Evolutionary conservation across 2,797 vertebrate genomes (phyloP), one percentile per base, ranked within the genome.

Genomic region (Linurgus olivaceus): DNA sequence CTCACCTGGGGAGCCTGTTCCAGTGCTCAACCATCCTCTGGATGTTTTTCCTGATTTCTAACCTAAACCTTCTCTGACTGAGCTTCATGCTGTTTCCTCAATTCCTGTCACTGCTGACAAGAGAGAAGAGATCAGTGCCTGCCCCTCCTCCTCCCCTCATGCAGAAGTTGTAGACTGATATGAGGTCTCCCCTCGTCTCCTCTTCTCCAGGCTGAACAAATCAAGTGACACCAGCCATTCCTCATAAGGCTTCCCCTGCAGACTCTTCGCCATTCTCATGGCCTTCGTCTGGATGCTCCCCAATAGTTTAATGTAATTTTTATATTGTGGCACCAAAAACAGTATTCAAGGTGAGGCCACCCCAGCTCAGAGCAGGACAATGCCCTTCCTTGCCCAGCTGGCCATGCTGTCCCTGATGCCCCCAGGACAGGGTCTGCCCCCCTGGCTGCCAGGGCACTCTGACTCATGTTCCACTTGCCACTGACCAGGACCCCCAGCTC

Each of bases 401-500:
- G 8, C 0, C 14, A 44, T 75, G 62, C 48, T 68, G n/a, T 6
- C 0, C 19, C 55, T 82, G 55, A 37, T 82, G 28, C 1, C 3
- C 26, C 31, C 48, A 28, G 48, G 55, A 62, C 42, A 50, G 3
- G 6, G 19, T 1, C 70, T 37, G 5, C n/a, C 2, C 71, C 50
- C 42, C 57, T 70, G 63, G n/a, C 55, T 76, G 70, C 48, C 63
- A 51, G 57, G 42, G 20, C 50, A 18, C 57, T 82, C 44, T 76
- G 37, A 0, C n/a, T 82, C 50, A 5, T 2, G 28, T 6, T 25
- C 42, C 50, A 0, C 35, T 55, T 50, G 55, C 0, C 63, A 21
- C 0, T 0, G 0, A 3, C 31, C 26, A 47, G 33, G 14, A 31
- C 1, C 2, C 10, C 2, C 23, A 28, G 33, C 9, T n/a, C 11